Conservation (phyloP, 2,113 vertebrate genomes). For the Anarrhichthys ocellatus region DNA sequence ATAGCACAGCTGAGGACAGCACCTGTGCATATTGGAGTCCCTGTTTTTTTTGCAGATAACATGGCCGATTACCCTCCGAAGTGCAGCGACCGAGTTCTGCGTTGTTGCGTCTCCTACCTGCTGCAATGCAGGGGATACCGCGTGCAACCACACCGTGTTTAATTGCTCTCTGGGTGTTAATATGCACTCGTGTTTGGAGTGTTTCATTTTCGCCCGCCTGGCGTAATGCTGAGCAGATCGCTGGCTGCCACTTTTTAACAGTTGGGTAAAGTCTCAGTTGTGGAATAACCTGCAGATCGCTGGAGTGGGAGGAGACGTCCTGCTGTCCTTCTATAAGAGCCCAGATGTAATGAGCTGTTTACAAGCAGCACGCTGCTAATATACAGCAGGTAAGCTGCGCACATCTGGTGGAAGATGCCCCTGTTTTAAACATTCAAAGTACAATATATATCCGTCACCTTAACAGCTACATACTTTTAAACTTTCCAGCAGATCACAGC, state of each 20-base stretch:
- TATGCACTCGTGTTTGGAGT: slow-evolving; percentile 73
- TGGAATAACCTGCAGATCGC: slow-evolving; percentile 38
- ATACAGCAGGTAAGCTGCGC: too few relatives aligned
- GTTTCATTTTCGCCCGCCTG: slow-evolving; percentile 74
- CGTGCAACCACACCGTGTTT: slow-evolving; percentile 63
- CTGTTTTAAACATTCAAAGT: too few relatives aligned
- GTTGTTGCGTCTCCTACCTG: slow-evolving; percentile 70
- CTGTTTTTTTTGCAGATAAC: slow-evolving; percentile 64
- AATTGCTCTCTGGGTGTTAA: slow-evolving; percentile 79
- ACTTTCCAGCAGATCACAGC: too few relatives aligned
- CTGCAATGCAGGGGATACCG: slow-evolving; percentile 51
- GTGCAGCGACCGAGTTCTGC: slow-evolving; percentile 45
- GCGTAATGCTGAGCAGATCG: slow-evolving; percentile 66
- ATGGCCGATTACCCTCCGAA: slow-evolving; percentile 82
- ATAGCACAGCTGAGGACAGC: slow-evolving; percentile 81
- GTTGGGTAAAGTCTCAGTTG: slow-evolving; percentile 60
- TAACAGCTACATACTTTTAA: too few relatives aligned
- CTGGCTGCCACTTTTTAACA: slow-evolving; percentile 64
- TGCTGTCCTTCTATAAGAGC: slow-evolving; percentile 59
- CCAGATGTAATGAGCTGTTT: slow-evolving; percentile 62
- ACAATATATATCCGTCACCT: too few relatives aligned
- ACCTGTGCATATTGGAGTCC: slow-evolving; percentile 80
- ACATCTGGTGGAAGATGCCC: too few relatives aligned
- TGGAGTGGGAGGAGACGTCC: slow-evolving; percentile 27
- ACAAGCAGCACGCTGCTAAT: slow-evolving; percentile 30